Evolutionary conservation across 2,888 invertebrate species (phyloP), one percentile per base, ranked within the genome.

Genomic region (Papilio gigon): DNA sequence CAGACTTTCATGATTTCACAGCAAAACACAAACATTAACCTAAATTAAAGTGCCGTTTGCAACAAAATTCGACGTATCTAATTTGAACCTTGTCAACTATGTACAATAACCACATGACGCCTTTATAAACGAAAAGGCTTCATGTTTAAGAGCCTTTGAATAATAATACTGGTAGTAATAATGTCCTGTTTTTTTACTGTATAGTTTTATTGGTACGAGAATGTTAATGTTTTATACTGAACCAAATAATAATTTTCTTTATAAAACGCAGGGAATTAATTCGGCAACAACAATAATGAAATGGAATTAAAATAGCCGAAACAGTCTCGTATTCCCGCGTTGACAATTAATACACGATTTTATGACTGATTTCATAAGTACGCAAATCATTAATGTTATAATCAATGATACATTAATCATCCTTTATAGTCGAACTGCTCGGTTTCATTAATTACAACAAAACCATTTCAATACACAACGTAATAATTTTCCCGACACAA

Each of bases 261-360:
- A 2, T 9, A 2, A 9, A 17, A 42, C 4, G 17, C 2, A 42
- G 1, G 6, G 25, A 50, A 50, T 27, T 25, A 5, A 50, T 50
- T 25, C 14, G 50, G 27, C 14, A 30, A 30, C 53, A 30, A 27
- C 47, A 47, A 27, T 53, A 27, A 1, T 30, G 30, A 53, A 30
- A 53, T n/a, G 53, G 17, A 53, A 53, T 53, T 30, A 53, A 53
- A 53, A 53, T 17, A n/a, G 2, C 50, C n/a, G 22, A 27, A 27
- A 14, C n/a, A n/a, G 5, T 9, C 30, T 30, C 27, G 17, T 53
- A 65, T 27, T 65, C 65, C 40, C 30, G 5, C 9, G 40, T 4
- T 53, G 27, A 40, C 30, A 37, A 56, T 64, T 40, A 65, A 30
- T 47, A 25, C 20, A 22, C 64, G 53, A 64, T 64, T 47, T 35